phyloP scores from a whole-genome alignment of 1,140 invertebrate species.

The Scaptomyza montana region DNA sequence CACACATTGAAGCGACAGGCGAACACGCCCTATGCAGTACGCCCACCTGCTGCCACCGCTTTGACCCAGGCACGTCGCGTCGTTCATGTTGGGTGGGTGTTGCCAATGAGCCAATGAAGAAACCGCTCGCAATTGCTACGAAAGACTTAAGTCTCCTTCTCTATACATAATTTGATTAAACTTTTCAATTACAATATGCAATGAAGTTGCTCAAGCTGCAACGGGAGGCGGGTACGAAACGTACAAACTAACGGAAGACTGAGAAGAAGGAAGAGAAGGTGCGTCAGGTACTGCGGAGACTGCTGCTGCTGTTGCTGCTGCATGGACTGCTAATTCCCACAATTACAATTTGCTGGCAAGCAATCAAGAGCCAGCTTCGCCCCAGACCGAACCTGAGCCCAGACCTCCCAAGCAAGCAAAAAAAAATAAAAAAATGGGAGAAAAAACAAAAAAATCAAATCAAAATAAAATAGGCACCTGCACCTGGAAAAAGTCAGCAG shows the following conservation, averaged over 20 bases:
- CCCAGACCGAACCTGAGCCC: constrained; percentile 11
- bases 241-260: too few relatives aligned
- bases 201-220: constrained; percentile 64
- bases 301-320: constrained; percentile 25
- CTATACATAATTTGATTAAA: constrained; percentile 75
- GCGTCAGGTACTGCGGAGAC: background rate
- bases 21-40: constrained; percentile 13
- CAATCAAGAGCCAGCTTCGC: constrained; percentile 61
- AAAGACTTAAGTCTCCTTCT: constrained; percentile 60
- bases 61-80: constrained; percentile 23
- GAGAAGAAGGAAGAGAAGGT: background rate
- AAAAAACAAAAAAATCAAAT: too few relatives aligned
- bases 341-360: constrained; percentile 81
- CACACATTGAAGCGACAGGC: constrained; percentile 51
- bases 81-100: constrained; percentile 49
- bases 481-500: constrained; percentile 1
- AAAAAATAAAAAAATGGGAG: constrained; percentile 18
- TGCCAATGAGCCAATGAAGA: constrained; percentile 32
- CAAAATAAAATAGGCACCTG: constrained; percentile 22
- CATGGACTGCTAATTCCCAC: constrained; percentile 74
- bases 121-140: background rate
- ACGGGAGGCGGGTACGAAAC: constrained; percentile 2
- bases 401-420: constrained; percentile 42
- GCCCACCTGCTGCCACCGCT: constrained; percentile 13
- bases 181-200: constrained; percentile 81